Evolutionary conservation across 2,888 invertebrate species (phyloP), one percentile per base, ranked within the genome.

Genomic region (Agrilus mali): DNA sequence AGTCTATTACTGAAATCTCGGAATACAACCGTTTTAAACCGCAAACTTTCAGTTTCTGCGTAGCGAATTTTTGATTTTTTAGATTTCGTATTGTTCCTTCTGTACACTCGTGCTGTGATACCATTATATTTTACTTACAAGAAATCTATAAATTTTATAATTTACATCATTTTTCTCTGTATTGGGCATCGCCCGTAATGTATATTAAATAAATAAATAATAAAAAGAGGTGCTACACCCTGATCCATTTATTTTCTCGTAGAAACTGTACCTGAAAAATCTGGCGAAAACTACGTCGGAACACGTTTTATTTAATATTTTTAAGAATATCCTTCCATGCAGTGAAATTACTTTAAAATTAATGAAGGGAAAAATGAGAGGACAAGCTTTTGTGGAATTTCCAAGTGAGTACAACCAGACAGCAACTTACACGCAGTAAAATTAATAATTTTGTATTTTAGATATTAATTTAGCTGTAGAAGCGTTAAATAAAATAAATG

Each of bases 351-450:
- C 48, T 6, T 61, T 62, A 45, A 60, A 67, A 41, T 50, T 75
- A 33, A 66, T 76, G 69, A 63, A 64, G 0, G 77, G 76, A 1
- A 67, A 69, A 44, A 74, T 76, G 75, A 66, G 68, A 47, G 77
- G 77, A 7, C 76, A 77, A 53, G 77, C 75, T 1, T 77, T 77
- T 61, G 66, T 74, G 2, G 63, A 68, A 32, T 74, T 77, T 53
- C 60, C 63, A 56, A 61, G 77, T 77, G 61, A 56, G 56, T 51
- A 32, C 10, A 27, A 10, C 10, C 8, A 33, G 34, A 38, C 27
- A 33, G 16, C 15, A 5, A 16, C 17, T 14, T 31, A 33, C 33
- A 17, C 16, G 20, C 17, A 27, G 40, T 47, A 36, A 14, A 38
- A 7, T 38, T 31, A 6, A 17, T 20, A 27, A 35, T 16, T 45